Evolutionary conservation across 1,140 invertebrate genomes (phyloP), one percentile per base, ranked within the genome.

Genomic region (Propsilocerus akamusi): DNA sequence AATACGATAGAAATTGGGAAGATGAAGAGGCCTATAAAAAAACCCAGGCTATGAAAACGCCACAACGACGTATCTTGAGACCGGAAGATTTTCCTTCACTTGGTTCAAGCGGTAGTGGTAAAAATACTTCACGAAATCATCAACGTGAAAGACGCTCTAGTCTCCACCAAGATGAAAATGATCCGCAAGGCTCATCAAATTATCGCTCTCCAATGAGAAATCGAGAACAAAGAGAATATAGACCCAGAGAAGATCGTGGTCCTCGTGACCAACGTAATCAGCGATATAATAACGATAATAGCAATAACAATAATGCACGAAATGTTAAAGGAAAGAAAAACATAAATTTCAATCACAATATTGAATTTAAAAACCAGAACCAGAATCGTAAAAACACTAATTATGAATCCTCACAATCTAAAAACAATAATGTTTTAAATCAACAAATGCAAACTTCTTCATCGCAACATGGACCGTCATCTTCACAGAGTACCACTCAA

Each of bases 1-100:
- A 91, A 62, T 93, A 94, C 61, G 88, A 83, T 0, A 72, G 88
- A 11, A 89, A 87, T 54, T 94, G 88, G 87, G 86, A 91, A 63
- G 88, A 92, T 61, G 86, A 88, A 62, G 82, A 86, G 60, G 88
- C 88, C 0, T 94, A 92, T 58, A 64, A 72, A 34, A 68, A 66
- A 28, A 61, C 63, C 49, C 56, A 61, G 2, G 64, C 63, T 8
- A 61, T 61, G 23, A 58, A 58, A 30, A 58, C 58, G 50, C 56
- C 57, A 10, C 46, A n/a, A 51, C 48, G 32, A 0, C 62, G 63
- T 41, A 59, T 54, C 12, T 65, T 56, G 6, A 55, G 56, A n/a
- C 63, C 59, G 0, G 64, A 66, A 48, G 66, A 68, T 34, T 68
- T 68, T 48, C 65, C 66, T 12, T 64, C 63, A 0, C 54, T 68